Percentiles rank a stretch among this genome's conserved stretches.
Evolutionary conservation across 35 echinoderm and acorn worm species (phyloP).

Genomic region (Ophioderma brevispina): DNA sequence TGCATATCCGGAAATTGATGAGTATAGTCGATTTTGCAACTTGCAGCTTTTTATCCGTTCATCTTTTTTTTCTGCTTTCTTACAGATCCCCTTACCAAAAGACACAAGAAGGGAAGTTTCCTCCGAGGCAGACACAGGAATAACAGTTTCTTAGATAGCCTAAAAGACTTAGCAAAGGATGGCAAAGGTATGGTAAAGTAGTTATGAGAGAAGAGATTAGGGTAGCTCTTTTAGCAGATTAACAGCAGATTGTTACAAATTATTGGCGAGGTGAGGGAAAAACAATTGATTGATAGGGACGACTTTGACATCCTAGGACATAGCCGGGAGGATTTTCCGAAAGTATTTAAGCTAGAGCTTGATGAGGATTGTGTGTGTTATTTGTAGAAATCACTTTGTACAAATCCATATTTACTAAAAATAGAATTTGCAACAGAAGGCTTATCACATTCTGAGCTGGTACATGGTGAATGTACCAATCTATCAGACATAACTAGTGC

Average conservation of each 20-base stretch:
- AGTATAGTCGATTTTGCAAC: not conserved
- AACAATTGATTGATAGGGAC: too few species aligned
- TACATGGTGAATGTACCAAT: too few species aligned
- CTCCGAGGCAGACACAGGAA: slow-evolving; percentile 24
- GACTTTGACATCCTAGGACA: not conserved
- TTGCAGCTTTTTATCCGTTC: not conserved
- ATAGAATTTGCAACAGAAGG: not conserved
- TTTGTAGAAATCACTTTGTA: not conserved
- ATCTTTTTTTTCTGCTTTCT: not conserved
- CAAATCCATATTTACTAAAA: not conserved
- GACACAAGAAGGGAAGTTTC: slow-evolving; percentile 44
- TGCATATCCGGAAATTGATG: not conserved
- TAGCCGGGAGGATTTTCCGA: not conserved
- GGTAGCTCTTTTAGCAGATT: too few species aligned
- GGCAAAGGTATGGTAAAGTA: too few species aligned
- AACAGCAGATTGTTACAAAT: too few species aligned
- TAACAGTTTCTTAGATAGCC: slow-evolving; percentile 40
- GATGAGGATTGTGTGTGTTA: too few species aligned
- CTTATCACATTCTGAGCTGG: too few species aligned
- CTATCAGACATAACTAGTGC: too few species aligned
- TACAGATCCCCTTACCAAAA: slow-evolving; percentile 42
- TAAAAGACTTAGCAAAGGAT: slow-evolving; percentile 26
- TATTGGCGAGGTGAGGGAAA: too few species aligned
- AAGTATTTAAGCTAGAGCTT: too few species aligned
- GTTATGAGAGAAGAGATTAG: too few species aligned